phyloP scores from a whole-genome alignment of 2,113 vertebrate genomes.

The Paradoxurus hermaphroditus region DNA sequence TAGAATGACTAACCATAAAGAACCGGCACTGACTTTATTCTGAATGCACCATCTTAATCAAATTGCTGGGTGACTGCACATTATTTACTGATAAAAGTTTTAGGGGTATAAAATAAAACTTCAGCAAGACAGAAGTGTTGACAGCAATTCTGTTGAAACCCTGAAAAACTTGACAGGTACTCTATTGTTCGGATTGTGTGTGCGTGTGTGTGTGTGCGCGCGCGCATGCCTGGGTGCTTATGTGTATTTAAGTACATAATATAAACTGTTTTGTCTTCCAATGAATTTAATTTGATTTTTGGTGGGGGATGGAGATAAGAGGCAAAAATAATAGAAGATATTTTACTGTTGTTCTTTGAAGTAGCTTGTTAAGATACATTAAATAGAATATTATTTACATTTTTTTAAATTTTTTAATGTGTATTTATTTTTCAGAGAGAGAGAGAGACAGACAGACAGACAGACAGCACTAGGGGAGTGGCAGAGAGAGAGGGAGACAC shows the following conservation, averaged over 20 bases:
- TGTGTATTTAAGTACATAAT: fast-evolving
- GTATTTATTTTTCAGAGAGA: no score
- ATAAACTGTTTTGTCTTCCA: neutral
- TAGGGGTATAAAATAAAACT: conserved; percentile 57
- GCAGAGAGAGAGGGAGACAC: no score
- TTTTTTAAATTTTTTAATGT: no score
- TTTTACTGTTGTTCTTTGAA: neutral
- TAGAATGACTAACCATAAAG: conserved; percentile 42
- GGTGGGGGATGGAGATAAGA: neutral
- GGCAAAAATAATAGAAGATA: neutral
- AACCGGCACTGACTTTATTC: conserved; percentile 21
- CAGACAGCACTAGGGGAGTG: no score
- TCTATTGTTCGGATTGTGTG: neutral
- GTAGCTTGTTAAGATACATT: neutral
- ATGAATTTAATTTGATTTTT: neutral
- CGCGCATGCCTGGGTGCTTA: fast-evolving
- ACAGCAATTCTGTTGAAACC: conserved; percentile 15
- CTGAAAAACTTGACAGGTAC: neutral
- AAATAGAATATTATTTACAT: neutral
- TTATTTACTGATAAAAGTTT: conserved; percentile 68
- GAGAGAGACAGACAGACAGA: no score
- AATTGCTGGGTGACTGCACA: conserved; percentile 59
- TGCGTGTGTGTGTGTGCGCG: fast-evolving
- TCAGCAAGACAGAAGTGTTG: conserved; percentile 16
- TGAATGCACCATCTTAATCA: conserved; percentile 56